Base-by-base conservation (phyloP, 2,797 vertebrate genomes). In the Adrianichthys oophorus region DNA sequence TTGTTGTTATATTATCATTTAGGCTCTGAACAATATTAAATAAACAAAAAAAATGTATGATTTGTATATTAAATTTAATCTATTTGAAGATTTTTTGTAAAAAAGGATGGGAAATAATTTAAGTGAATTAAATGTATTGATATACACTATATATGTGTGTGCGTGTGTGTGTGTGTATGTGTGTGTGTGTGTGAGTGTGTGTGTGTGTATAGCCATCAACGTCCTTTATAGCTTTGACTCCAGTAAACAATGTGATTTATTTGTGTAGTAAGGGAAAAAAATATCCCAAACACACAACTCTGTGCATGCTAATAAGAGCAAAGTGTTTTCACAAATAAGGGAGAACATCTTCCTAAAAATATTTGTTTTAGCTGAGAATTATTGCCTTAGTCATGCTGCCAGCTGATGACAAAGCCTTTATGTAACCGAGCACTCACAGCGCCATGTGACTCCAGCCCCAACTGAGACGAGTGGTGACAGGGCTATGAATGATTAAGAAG, bases 401-500 rank as follows among this genome's bases (percentile, higher is more conserved):
- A 70, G 68, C 59, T 56, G 4, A 64, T 18, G 65, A 72, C 59
- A 42, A 67, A 64, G 60, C 68, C 62, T 72, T 88, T 90, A 86
- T 70, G 79, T 78, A 89, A 88, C 62, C 5, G 21, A 65, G 76
- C 68, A 6, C 74, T 70, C 64, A 24, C 42, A 56, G 70, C 46
- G 59, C 63, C 78, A 62, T 86, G 67, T 79, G 82, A 82, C 76
- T 70, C 57, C 21, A 7, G 74, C 80, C 70, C 74, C 50, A 52
- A 78, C 70, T 62, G 77, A 78, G 81, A 80, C 78, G n/a, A 85
- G 80, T 40, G 70, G 78, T 56, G 85, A 81, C 75, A 45, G 78
- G 70, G 58, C 77, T 76, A 78, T 86, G 76, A 83, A 88, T 87
- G 88, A 88, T 91, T 87, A 79, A 87, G 70, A 56, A 74, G 67